These are phyloP conservation scores for Oeneis ivallda DNA, from an alignment of 2,888 invertebrate genomes.

Conservation along the genomic window DNA sequence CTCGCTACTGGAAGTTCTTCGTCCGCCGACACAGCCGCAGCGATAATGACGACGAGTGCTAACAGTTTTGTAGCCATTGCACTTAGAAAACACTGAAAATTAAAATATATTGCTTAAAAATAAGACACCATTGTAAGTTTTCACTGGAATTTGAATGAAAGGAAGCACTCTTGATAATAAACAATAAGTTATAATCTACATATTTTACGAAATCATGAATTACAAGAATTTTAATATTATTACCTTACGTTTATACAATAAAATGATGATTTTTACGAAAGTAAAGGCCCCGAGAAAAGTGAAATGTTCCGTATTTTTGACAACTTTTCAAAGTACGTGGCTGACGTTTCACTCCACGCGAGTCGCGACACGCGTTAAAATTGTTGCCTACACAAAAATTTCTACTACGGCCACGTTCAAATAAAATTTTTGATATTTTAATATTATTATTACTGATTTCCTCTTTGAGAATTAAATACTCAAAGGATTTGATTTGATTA, in stretches of 20 bases:
- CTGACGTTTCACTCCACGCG: constrained; percentile 82
- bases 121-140: not conserved
- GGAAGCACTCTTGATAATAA: not conserved
- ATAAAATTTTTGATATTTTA: not conserved
- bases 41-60: constrained; percentile 69
- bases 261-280: constrained; percentile 35
- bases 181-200: constrained; percentile 19
- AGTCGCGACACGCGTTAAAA: constrained; percentile 78
- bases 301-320: constrained; percentile 46
- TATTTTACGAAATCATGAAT: constrained; percentile 1
- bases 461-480: no score
- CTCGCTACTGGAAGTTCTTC: constrained; percentile 90
- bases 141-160: constrained; percentile 30
- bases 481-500: no score
- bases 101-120: constrained; percentile 6
- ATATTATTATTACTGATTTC: no score
- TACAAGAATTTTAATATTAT: constrained; percentile 25
- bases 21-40: constrained; percentile 76
- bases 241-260: constrained; percentile 44
- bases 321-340: constrained; percentile 63
- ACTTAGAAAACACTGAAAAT: constrained; percentile 53
- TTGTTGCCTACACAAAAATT: constrained; percentile 41
- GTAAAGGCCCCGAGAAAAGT: constrained; percentile 38
- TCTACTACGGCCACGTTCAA: constrained; percentile 26
- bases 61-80: constrained; percentile 73